Conservation (phyloP, 2,797 vertebrate species). For the Phoeniculus purpureus region DNA sequence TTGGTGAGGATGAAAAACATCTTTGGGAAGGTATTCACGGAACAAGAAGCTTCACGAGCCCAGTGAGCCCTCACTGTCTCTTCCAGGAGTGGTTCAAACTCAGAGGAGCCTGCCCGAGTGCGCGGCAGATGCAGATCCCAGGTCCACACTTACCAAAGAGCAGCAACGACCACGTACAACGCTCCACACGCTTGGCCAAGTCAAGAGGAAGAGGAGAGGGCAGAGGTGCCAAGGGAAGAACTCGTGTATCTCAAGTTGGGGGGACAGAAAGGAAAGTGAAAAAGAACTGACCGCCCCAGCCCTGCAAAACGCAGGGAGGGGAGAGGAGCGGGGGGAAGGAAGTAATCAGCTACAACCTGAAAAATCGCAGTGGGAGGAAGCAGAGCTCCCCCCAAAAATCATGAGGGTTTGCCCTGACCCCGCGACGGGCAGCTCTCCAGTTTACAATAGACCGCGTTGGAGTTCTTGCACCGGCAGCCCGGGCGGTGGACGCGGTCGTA, state of each 20-base stretch:
- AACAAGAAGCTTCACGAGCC: slow-evolving; percentile 55
- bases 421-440: slow-evolving; percentile 88
- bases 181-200: slow-evolving; percentile 32
- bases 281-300: background rate
- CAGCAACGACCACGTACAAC: slow-evolving; percentile 11
- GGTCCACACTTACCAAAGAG: slow-evolving; percentile 55
- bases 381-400: slow-evolving; percentile 77
- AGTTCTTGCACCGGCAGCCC: slow-evolving; percentile 96
- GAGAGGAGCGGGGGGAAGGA: background rate
- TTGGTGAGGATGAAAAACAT: slow-evolving; percentile 38
- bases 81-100: slow-evolving; percentile 57
- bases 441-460: slow-evolving; percentile 97
- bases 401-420: slow-evolving; percentile 89
- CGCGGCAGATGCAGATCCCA: slow-evolving; percentile 11
- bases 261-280: slow-evolving; percentile 70
- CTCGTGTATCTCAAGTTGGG: background rate
- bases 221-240: background rate
- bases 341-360: slow-evolving; percentile 78
- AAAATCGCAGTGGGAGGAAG: slow-evolving; percentile 60
- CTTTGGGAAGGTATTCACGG: slow-evolving; percentile 66
- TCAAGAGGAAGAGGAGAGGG: background rate
- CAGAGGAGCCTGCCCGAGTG: background rate
- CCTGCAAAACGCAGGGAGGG: background rate
- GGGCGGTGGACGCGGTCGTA: slow-evolving; percentile 90
- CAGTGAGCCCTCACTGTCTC: slow-evolving; percentile 56